Base-by-base conservation (phyloP, 1,140 invertebrate genomes). In the Andrena cerasifolii region DNA sequence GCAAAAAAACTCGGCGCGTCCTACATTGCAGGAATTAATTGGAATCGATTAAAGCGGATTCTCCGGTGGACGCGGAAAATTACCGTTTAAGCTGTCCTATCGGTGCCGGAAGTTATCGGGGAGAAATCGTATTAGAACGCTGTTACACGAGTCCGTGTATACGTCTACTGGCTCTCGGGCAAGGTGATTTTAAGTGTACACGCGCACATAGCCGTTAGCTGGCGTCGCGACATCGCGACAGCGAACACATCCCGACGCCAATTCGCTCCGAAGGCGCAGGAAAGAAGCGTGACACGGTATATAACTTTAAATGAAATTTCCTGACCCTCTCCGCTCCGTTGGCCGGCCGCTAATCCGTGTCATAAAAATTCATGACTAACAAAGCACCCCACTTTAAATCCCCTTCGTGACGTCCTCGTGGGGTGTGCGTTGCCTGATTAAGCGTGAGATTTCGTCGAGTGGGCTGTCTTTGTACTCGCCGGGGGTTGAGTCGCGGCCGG, bases 261-360 rank as follows among this genome's bases (percentile, higher is more conserved):
- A 77, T 70, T 54, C 51, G 36, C 31, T 54, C 28, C 58, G 78
- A 59, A 47, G 66, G 45, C 5, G 16, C 36, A 56, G 65, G 18
- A 58, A 70, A 53, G 31, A 43, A 58, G 21, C 31, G 31, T 53
- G 74, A 59, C 45, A 68, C 51, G 21, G 45, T 77, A 77, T 61
- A 68, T 68, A 68, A 68, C 63, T 77, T 68, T 67, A 77, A 77
- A 77, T 56, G 74, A 53, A 45, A 68, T 49, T 36, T 58, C 33
- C 54, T 6, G 10, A 45, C 33, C 40, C 14, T 36, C 2, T 5
- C 6, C 14, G 1, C 28, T 16, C 10, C 26, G 4, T 21, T 18
- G 40, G 1, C 18, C 21, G 16, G 31, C 45, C 24, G 61, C 59
- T 77, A 68, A 68, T 77, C 65, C 28, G n/a, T 8, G 31, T 68